Evolutionary conservation across 2,797 vertebrate species (phyloP).

Genomic region (Sebastes kiyomatsui): DNA sequence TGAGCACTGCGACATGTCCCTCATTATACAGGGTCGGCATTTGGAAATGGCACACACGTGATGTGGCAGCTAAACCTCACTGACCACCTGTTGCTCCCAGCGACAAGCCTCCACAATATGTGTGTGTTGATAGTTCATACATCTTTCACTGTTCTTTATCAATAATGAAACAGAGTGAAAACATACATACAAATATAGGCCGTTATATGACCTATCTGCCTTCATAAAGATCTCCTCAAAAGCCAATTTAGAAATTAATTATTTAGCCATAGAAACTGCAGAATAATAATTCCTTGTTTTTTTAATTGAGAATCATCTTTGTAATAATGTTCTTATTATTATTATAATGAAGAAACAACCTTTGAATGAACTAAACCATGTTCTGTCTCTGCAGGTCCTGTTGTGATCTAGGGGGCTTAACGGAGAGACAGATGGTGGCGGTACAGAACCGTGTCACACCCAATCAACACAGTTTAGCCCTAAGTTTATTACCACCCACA

Average conservation of each 20-base stretch:
- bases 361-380: background rate
- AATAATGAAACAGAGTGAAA: conserved; percentile 38
- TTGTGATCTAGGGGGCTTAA: conserved; percentile 56
- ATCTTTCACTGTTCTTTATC: conserved; percentile 38
- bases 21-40: conserved; percentile 60
- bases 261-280: background rate
- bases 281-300: background rate
- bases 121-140: conserved; percentile 35
- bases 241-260: background rate
- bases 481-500: conserved; percentile 61
- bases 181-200: background rate
- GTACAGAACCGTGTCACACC: conserved; percentile 57
- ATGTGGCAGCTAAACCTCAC: conserved; percentile 50
- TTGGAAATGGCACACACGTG: conserved; percentile 68
- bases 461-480: conserved; percentile 59
- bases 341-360: background rate
- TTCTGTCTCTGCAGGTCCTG: background rate
- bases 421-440: conserved; percentile 71
- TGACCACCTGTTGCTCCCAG: conserved; percentile 67
- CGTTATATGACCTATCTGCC: background rate
- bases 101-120: conserved; percentile 25
- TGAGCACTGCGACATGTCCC: conserved; percentile 26
- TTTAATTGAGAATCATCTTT: background rate
- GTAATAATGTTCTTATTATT: background rate
- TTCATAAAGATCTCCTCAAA: background rate